Evolutionary conservation across 2,797 vertebrate species (phyloP), one percentile per base, ranked within the genome.

Genomic region (Phoxinus dragarum): DNA sequence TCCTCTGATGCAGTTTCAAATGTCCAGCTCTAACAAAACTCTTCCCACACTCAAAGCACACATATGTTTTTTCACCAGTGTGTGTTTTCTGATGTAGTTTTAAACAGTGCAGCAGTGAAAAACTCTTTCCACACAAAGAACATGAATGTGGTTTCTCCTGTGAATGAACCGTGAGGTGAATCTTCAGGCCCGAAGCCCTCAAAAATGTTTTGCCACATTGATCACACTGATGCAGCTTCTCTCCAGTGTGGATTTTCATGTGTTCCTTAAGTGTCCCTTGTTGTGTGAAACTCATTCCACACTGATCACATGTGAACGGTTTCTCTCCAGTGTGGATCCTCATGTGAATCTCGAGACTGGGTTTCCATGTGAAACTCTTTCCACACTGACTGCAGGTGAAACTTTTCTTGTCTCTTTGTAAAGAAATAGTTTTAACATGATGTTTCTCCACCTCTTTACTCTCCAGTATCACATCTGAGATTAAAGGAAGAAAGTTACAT

Each of bases 71-170:
- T 2, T 52, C 47, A 34, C 73, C 73, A 21, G 17, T 75, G 3
- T 75, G 73, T 75, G 1, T 73, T 47, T 73, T 73, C 7, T 73
- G 42, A 49, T 73, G 71, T 19, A 73, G n/a, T 49, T 31, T 73
- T 49, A 73, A 49, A 73, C 6, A 47, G 14, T 73, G 71, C n/a
- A 49, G 7, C 0, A 31, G 42, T 73, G 71, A 73, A 73, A 73
- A 73, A 5, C 42, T 31, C 42, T 31, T 73, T 5, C 71, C 42
- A 31, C 71, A 73, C 14, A 73, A 10, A 19, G 42, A 49, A 49
- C 71, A 73, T 73, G 7, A 73, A 73, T 73, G 16, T 3, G 73
- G 73, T 23, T 75, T 75, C 73, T 75, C 73, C 47, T 52, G 19
- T 1, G 49, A 21, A 75, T 75, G 73, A 36, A 75, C 9, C 0